A percentile compares a stretch with the other conserved stretches of the same genome.
phyloP scores from a whole-genome alignment of 2,888 invertebrate species.

The Scaeva pyrastri region DNA sequence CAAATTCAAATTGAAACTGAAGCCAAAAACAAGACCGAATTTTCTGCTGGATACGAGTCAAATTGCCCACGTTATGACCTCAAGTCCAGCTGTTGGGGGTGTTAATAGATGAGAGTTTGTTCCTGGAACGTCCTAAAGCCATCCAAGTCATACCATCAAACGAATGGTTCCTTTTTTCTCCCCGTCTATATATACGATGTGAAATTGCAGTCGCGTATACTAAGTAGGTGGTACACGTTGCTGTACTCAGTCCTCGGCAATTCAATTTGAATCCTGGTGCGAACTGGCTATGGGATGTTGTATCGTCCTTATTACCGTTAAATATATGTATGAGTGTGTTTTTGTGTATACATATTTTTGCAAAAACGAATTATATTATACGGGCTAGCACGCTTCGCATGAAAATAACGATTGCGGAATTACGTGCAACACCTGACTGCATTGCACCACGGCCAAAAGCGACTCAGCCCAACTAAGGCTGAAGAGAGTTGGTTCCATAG shows the following conservation, averaged over 20 bases:
- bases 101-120: slow-evolving; percentile 43
- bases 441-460: slow-evolving; percentile 55
- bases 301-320: not conserved
- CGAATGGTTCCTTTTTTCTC: not conserved
- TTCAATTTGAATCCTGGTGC: slow-evolving; percentile 56
- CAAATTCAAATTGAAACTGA: not conserved
- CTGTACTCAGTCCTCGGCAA: slow-evolving; percentile 37
- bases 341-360: not conserved
- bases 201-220: slow-evolving; percentile 1
- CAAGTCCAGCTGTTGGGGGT: slow-evolving; percentile 21
- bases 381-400: slow-evolving; percentile 48
- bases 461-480: not conserved
- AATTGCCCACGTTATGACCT: slow-evolving; percentile 33
- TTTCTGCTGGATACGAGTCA: not conserved
- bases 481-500: no score
- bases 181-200: slow-evolving; percentile 1
- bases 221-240: not conserved
- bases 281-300: not conserved
- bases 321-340: not conserved
- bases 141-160: not conserved
- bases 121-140: no score
- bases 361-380: slow-evolving; percentile 51
- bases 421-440: slow-evolving; percentile 75
- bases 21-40: slow-evolving; percentile 7
- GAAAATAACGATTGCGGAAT: slow-evolving; percentile 63